Base-by-base conservation (phyloP, 1,140 invertebrate genomes). In the Pseudomyrmex pallidus region DNA sequence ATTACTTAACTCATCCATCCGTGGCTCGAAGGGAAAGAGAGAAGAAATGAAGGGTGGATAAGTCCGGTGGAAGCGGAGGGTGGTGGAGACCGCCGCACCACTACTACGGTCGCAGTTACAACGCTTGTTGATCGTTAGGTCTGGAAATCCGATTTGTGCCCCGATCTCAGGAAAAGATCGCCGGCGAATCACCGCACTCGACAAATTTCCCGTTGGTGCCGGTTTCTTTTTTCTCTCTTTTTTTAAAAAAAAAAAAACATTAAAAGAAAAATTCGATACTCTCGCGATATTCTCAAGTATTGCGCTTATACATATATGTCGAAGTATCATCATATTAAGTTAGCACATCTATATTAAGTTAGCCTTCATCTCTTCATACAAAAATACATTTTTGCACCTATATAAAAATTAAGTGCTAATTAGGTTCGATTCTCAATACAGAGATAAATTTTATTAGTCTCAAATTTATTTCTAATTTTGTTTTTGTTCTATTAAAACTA, bases 1-100 rank as follows among this genome's bases (percentile, higher is more conserved):
- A 88, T 88, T 88, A 88, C 78, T 88, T 88, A 82, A 74, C 73
- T 87, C 67, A 73, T 85, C 83, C 72, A 56, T 77, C 80, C 62
- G 44, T 87, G 52, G 86, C 84, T 68, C 78, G 52, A 83, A 84
- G 83, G 77, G 44, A 20, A 22, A 12, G 67, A 67, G 86, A 67
- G 86, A 82, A 73, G 50, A 25, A 22, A 15, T 52, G 67, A 66
- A 82, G 83, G 77, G 54, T 73, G 61, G 25, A 62, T 22, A 56
- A 35, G 44, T 63, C 52, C 46, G 20, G 25, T 57, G 22, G 61
- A 22, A 59, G 50, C 54, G 46, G 15, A 54, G 52, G 74, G 46
- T 46, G 56, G 22, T 25, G 22, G 2, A 25, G 80, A 52, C 76
- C 22, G 17, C 2, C 13, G 48, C 17, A 61, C 59, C 44, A 46